phyloP scores from a whole-genome alignment of 2,797 vertebrate genomes.

The Arrhamphus sclerolepis region DNA sequence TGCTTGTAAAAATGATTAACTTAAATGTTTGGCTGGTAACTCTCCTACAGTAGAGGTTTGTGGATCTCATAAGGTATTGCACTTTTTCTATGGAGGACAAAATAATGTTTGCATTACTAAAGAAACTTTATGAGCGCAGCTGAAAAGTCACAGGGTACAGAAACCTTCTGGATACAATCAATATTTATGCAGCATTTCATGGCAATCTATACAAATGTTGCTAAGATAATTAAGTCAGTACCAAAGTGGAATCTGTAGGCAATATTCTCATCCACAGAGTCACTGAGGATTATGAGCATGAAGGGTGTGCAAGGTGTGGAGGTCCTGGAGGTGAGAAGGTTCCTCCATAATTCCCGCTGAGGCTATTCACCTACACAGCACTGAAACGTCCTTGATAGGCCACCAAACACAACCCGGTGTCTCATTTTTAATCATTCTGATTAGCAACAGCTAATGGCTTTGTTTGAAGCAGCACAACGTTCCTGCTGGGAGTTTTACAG shows the following conservation, averaged over 20 bases:
- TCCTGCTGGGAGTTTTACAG: constrained; percentile 46
- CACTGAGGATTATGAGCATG: neutral
- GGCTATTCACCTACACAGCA: constrained; percentile 24
- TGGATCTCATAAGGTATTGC: neutral
- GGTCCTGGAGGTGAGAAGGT: constrained; percentile 19
- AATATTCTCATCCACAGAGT: neutral
- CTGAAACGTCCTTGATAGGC: constrained; percentile 30
- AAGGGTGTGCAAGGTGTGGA: neutral
- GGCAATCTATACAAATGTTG: neutral
- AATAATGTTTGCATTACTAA: too few species aligned
- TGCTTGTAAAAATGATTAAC: neutral
- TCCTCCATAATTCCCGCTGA: constrained; percentile 29
- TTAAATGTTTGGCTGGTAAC: neutral
- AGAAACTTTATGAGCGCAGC: neutral
- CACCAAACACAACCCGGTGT: constrained; percentile 22
- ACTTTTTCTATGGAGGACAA: neutral
- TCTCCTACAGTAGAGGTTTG: neutral
- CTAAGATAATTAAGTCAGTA: constrained; percentile 1
- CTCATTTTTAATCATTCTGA: constrained; percentile 45
- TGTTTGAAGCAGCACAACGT: constrained; percentile 24
- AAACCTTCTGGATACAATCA: neutral
- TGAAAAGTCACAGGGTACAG: neutral
- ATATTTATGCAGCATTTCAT: neutral
- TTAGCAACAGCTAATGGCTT: constrained; percentile 37
- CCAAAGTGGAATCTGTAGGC: too few species aligned